Conservation (phyloP, 37 sponge, comb jelly and placozoan species). For the Petrosia ficiformis region DNA sequence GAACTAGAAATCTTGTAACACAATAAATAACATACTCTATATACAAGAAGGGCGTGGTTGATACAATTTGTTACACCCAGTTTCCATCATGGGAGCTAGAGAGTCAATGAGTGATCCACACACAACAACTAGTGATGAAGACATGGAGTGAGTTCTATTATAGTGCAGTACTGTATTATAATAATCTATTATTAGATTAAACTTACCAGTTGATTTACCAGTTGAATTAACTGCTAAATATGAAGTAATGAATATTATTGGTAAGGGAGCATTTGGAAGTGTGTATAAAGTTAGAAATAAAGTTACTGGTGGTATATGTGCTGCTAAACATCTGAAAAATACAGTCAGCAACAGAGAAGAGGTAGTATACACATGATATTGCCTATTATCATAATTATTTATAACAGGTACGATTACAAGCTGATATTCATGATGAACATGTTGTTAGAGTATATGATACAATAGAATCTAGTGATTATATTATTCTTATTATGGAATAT, state of each 20-base stretch:
- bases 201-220: slow-evolving; percentile 15
- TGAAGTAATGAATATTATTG: slow-evolving; percentile 39
- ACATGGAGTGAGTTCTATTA: too few species aligned
- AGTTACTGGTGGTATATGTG: slow-evolving; percentile 58
- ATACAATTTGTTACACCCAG: not conserved
- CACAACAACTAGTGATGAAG: too few species aligned
- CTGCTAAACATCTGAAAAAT: slow-evolving; percentile 49
- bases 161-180: too few species aligned
- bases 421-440: slow-evolving; percentile 55
- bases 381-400: not conserved
- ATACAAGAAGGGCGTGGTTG: too few species aligned
- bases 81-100: not conserved
- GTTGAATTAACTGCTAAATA: slow-evolving; percentile 48
- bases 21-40: too few species aligned
- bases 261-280: slow-evolving; percentile 73
- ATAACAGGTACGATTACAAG: slow-evolving; percentile 51
- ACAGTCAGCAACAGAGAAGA: slow-evolving; percentile 41
- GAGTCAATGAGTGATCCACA: too few species aligned
- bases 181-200: too few species aligned
- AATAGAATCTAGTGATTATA: slow-evolving; percentile 12
- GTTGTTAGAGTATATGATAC: slow-evolving; percentile 81
- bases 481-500: slow-evolving; percentile 84
- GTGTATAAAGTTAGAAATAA: slow-evolving; percentile 77
- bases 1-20: not conserved
- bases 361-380: slow-evolving; percentile 20